phyloP scores from a whole-genome alignment of 1,140 invertebrate genomes.

The Drosophila saltans region DNA sequence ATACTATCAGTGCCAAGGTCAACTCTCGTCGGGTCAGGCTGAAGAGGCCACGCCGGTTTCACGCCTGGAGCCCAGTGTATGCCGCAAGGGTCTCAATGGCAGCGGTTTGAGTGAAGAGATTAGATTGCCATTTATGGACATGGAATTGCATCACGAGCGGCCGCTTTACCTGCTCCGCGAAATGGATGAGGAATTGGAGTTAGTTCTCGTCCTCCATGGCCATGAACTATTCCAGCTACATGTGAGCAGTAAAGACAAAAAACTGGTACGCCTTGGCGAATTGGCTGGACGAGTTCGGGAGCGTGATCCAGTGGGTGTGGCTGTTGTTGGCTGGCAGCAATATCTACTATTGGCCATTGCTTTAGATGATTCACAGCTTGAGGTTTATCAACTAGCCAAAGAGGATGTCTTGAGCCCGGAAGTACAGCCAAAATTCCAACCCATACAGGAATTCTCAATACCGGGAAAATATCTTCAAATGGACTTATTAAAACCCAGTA shows the following conservation, averaged over 20 bases:
- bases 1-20: not conserved
- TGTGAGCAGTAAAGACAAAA: constrained; percentile 49
- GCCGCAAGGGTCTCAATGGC: constrained; percentile 43
- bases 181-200: constrained; percentile 32
- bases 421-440: constrained; percentile 42
- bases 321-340: constrained; percentile 61
- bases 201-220: constrained; percentile 66
- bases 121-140: constrained; percentile 72
- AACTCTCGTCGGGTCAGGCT: constrained; percentile 2
- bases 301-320: constrained; percentile 35
- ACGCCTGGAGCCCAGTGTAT: constrained; percentile 50
- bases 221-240: constrained; percentile 62
- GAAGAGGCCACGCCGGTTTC: not conserved
- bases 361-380: constrained; percentile 50
- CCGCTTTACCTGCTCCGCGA: constrained; percentile 59
- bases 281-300: constrained; percentile 43
- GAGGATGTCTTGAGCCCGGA: constrained; percentile 31
- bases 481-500: constrained; percentile 54
- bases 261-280: constrained; percentile 56
- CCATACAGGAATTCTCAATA: constrained; percentile 68
- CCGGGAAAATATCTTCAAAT: constrained; percentile 52
- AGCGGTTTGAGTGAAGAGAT: constrained; percentile 54
- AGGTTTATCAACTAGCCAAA: constrained; percentile 66
- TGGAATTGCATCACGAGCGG: constrained; percentile 54
- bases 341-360: constrained; percentile 63